phyloP scores from a whole-genome alignment of 1,140 invertebrate species.

The Eumaeus atala region DNA sequence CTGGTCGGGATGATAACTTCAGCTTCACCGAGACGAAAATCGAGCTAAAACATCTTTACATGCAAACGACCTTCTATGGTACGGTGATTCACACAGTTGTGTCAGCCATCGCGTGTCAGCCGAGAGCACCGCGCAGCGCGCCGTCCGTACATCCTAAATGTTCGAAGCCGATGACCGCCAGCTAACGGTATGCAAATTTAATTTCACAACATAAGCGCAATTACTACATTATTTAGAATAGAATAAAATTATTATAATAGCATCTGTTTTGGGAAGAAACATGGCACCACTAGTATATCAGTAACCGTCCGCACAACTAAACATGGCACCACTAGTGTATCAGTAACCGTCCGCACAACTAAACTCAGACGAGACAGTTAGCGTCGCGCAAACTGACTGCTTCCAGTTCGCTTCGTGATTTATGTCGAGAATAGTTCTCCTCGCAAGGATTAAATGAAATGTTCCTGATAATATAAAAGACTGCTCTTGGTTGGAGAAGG shows the following conservation, averaged over 20 bases:
- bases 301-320: no score
- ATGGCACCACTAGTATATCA: not conserved
- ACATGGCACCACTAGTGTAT: no score
- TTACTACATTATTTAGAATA: not conserved
- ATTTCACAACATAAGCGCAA: slow-evolving; percentile 2
- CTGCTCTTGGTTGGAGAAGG: no score
- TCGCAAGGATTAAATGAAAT: no score
- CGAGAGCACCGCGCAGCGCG: not conserved
- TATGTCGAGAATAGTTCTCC: no score
- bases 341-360: no score
- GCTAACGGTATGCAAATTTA: slow-evolving; percentile 2
- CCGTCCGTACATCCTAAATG: not conserved
- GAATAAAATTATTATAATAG: not conserved
- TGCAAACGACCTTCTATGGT: slow-evolving; percentile 15
- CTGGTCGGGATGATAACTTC: slow-evolving; percentile 3
- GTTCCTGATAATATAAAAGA: no score
- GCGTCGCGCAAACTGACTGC: no score
- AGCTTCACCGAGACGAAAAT: slow-evolving; percentile 12
- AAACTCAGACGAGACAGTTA: no score
- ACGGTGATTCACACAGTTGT: slow-evolving; percentile 15
- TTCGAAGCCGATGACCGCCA: slow-evolving; percentile 12
- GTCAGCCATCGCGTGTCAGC: slow-evolving; percentile 15
- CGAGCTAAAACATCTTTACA: slow-evolving; percentile 10
- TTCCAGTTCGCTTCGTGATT: no score
- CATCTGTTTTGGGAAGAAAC: not conserved